Evolutionary conservation across 2,113 vertebrate species (phyloP), one percentile per base, ranked within the genome.

Genomic region (Lates calcarifer): DNA sequence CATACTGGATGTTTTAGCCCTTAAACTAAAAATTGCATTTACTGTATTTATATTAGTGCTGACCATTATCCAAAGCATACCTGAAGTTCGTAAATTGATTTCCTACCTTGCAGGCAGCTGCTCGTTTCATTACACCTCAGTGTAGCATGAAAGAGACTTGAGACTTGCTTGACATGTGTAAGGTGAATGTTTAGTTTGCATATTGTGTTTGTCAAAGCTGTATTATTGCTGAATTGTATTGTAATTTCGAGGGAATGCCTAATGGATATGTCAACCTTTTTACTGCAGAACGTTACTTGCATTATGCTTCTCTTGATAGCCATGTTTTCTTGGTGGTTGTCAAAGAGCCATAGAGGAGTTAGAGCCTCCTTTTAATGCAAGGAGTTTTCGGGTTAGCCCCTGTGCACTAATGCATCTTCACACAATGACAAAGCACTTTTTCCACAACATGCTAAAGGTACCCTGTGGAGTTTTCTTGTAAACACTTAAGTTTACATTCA

Each of bases 191-290:
- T 43, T 55, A 63, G 18, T 65, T 74, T 76, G 41, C 28, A 43
- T 62, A 39, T 62, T 73, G 28, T 73, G n/a, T 72, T 71, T 80
- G 45, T 82, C 53, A 73, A 26, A 75, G 58, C 41, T 31, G 37
- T 28, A 53, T 74, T 81, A 49, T 28, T 79, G 57, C 39, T 67
- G 13, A 74, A 70, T 62, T 18, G 13, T 68, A 11, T 31, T 37
- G 28, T 35, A 61, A 55, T 41, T 72, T 57, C 0, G 0, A 64
- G 26, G 39, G 71, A 53, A 61, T 37, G 3, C 37, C 51, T 69
- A 64, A 74, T 86, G 58, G 72, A 64, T 64, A 41, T 80, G 45
- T 61, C 63, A 69, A 35, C 39, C n/a, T 39, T 67, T 81, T 76
- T 49, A 74, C 67, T 64, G 63, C 35, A 60, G 13, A 82, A 70